Percentiles rank a stretch among this genome's conserved stretches.
Conservation (phyloP, 2,797 vertebrate genomes). For the Peromyscus aztecus region DNA sequence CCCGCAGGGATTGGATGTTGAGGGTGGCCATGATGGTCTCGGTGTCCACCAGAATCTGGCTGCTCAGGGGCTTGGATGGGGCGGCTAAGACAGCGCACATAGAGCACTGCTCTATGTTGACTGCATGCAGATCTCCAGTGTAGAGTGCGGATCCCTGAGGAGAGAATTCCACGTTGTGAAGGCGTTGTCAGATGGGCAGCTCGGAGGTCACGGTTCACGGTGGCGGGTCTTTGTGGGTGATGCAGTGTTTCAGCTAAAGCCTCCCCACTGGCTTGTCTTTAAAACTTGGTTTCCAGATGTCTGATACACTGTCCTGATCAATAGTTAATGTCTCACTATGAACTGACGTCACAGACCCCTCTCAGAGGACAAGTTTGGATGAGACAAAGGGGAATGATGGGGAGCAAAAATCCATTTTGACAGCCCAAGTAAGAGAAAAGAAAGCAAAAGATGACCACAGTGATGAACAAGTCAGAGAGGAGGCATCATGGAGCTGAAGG, state of each 20-base stretch:
- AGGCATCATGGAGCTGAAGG: background rate
- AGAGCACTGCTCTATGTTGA: conserved; percentile 76
- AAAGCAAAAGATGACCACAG: background rate
- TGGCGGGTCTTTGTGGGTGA: background rate
- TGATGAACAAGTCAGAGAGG: background rate
- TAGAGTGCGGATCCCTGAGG: conserved; percentile 85
- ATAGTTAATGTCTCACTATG: background rate
- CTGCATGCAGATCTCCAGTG: conserved; percentile 77
- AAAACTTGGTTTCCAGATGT: background rate
- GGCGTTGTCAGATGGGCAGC: background rate
- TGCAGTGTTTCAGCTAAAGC: background rate
- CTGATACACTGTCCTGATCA: background rate
- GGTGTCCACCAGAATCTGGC: conserved; percentile 79
- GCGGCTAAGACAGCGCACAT: conserved; percentile 82
- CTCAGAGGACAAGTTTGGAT: background rate
- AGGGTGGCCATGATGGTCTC: conserved; percentile 86
- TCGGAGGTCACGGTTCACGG: background rate
- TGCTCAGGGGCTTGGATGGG: background rate
- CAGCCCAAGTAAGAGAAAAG: background rate
- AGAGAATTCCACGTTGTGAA: background rate
- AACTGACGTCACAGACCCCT: background rate
- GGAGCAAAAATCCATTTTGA: background rate
- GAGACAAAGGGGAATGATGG: background rate
- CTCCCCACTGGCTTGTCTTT: background rate
- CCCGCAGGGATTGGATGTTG: conserved; percentile 78